Evolutionary conservation across 2,888 invertebrate genomes (phyloP).

Genomic region (Campaea margaritaria): DNA sequence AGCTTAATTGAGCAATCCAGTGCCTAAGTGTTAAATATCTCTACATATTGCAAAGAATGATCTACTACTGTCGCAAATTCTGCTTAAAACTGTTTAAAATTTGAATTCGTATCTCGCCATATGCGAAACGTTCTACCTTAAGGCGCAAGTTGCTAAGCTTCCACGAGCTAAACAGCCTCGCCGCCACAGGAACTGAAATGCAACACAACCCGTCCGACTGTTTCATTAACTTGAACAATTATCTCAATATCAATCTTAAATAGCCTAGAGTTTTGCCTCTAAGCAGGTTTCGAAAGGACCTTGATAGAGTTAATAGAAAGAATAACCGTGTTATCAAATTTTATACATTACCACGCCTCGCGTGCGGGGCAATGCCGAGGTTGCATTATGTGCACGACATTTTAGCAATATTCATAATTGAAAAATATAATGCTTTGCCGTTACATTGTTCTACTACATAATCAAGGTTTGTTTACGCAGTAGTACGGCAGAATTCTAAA

Average conservation of each 20-base stretch:
- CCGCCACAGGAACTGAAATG: conserved; percentile 29
- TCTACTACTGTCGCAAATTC: too few relatives aligned
- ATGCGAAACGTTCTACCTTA: too few relatives aligned
- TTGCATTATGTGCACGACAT: conserved; percentile 8
- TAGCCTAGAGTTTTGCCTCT: conserved; percentile 12
- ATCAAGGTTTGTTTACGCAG: background rate
- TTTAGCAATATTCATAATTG: background rate
- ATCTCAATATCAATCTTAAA: conserved; percentile 20
- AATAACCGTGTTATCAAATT: conserved; percentile 3
- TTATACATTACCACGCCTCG: conserved; percentile 7
- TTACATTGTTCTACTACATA: conserved; percentile 2
- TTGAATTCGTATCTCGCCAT: too few relatives aligned
- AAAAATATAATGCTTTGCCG: too few relatives aligned
- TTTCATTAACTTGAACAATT: conserved; percentile 30
- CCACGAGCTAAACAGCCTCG: conserved; percentile 17
- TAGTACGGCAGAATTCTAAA: too few relatives aligned
- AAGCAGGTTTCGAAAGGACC: conserved; percentile 4
- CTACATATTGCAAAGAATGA: too few relatives aligned
- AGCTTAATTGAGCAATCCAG: too few relatives aligned
- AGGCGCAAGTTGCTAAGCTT: background rate
- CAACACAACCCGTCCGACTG: conserved; percentile 18
- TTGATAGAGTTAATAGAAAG: conserved; percentile 16
- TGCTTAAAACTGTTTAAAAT: too few relatives aligned
- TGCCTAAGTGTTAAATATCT: too few relatives aligned
- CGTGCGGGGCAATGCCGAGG: conserved; percentile 9